Conservation (phyloP, 2,888 invertebrate genomes). For the Andrena flavipes region DNA sequence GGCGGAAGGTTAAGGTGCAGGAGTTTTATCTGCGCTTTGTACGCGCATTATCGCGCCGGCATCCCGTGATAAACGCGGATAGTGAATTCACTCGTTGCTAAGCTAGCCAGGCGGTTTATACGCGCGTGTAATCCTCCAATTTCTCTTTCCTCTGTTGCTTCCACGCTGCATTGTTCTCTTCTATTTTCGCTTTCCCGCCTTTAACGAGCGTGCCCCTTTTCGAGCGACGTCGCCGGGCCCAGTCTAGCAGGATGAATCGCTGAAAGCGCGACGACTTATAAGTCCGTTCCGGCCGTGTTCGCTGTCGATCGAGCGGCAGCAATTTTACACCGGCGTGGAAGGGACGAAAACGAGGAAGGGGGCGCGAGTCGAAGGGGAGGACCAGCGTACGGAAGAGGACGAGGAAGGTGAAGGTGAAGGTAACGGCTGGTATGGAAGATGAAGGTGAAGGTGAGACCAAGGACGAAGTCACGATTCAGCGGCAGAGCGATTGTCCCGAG, state of each 20-base stretch:
- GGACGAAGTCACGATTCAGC: constrained; percentile 67
- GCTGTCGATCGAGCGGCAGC: constrained; percentile 3
- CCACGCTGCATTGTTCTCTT: constrained; percentile 33
- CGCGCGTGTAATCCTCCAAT: constrained; percentile 49
- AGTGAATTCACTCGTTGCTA: constrained; percentile 78
- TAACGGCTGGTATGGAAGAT: neutral
- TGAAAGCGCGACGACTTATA: constrained; percentile 72
- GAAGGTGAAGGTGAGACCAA: constrained; percentile 54
- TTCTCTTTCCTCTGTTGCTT: constrained; percentile 43
- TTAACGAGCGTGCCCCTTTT: neutral
- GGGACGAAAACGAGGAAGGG: neutral
- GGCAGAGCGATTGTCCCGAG: constrained; percentile 66
- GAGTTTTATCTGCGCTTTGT: constrained; percentile 65
- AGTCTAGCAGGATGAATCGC: constrained; percentile 77
- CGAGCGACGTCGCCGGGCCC: constrained; percentile 38
- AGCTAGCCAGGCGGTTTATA: constrained; percentile 38
- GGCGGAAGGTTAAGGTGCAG: constrained; percentile 63
- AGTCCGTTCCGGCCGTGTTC: constrained; percentile 60
- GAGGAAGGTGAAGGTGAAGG: constrained; percentile 36
- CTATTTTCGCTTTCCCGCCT: constrained; percentile 18
- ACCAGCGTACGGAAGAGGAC: neutral
- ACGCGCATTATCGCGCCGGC: constrained; percentile 67
- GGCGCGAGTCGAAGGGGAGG: constrained; percentile 10
- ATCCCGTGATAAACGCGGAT: constrained; percentile 72
- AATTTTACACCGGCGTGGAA: neutral